Evolutionary conservation across 2,888 invertebrate genomes (phyloP).

Genomic region (Trachelus troglodyta): DNA sequence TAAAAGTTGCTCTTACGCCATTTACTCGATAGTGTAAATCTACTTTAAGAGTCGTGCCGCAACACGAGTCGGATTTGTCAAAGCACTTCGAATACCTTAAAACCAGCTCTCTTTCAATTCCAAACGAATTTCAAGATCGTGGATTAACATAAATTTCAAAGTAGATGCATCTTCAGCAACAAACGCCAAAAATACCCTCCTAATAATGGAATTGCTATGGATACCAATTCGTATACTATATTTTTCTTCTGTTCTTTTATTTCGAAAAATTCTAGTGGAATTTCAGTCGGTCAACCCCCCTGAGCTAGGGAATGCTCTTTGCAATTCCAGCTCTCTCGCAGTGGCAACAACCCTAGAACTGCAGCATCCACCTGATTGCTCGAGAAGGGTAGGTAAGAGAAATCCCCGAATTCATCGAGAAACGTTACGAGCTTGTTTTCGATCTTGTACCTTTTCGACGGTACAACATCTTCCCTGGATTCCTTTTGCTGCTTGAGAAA

Average conservation of each 20-base stretch:
- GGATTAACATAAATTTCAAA: not conserved
- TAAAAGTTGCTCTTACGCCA: slow-evolving; percentile 25
- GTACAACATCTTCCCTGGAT: not conserved
- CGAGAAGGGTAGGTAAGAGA: slow-evolving; percentile 1
- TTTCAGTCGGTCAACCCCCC: not conserved
- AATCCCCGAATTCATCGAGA: not conserved
- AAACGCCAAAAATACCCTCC: not conserved
- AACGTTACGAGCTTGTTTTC: slow-evolving; percentile 10
- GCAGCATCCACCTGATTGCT: not conserved
- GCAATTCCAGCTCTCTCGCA: not conserved
- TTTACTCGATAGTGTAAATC: slow-evolving; percentile 31
- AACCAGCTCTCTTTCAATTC: not conserved
- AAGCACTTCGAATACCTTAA: not conserved
- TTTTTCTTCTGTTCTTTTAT: not conserved
- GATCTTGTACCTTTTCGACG: slow-evolving; percentile 1
- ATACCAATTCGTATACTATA: not conserved
- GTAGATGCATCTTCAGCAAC: not conserved
- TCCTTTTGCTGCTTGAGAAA: not conserved
- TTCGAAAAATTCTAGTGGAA: not conserved
- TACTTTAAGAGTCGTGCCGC: slow-evolving; percentile 28
- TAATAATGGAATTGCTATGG: not conserved
- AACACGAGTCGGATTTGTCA: not conserved
- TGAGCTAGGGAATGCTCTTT: not conserved
- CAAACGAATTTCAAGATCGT: not conserved
- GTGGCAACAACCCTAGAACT: not conserved